phyloP scores from a whole-genome alignment of 2,113 vertebrate genomes.

The Corynorhinus townsendii region DNA sequence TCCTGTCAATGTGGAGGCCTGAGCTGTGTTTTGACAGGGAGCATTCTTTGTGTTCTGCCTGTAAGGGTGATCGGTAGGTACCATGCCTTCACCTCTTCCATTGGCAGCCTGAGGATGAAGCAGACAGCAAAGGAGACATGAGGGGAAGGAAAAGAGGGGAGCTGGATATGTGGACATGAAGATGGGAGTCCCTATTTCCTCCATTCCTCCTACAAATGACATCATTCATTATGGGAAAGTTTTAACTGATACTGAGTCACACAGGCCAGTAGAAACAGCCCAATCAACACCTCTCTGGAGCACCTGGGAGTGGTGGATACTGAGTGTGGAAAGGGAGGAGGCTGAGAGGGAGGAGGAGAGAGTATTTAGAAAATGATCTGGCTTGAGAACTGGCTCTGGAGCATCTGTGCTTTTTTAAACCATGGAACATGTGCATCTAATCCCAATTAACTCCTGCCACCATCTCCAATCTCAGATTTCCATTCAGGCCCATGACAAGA shows the following conservation, averaged over 20 bases:
- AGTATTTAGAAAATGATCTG: background rate
- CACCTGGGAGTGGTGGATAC: background rate
- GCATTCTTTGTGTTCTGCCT: constrained; percentile 12
- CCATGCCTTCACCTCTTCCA: background rate
- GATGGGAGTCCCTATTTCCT: background rate
- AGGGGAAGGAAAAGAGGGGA: background rate
- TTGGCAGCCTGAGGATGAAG: background rate
- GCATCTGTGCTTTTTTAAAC: background rate
- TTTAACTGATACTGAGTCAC: constrained; percentile 52
- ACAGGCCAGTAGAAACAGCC: constrained; percentile 15
- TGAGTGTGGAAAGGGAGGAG: background rate
- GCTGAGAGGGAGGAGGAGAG: background rate
- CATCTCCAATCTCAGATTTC: background rate
- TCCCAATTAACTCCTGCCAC: constrained; percentile 25
- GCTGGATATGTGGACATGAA: background rate
- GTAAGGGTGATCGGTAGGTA: background rate
- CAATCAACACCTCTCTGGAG: constrained; percentile 40
- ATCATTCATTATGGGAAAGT: constrained; percentile 62
- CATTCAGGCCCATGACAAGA: background rate
- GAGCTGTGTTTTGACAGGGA: background rate
- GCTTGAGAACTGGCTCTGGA: background rate
- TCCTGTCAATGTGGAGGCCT: background rate
- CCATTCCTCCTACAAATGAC: constrained; percentile 34
- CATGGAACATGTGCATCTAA: background rate
- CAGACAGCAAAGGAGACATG: background rate